Evolutionary conservation across 1,140 invertebrate species (phyloP), one percentile per base, ranked within the genome.

Genomic region (Lasioglossum albipes): DNA sequence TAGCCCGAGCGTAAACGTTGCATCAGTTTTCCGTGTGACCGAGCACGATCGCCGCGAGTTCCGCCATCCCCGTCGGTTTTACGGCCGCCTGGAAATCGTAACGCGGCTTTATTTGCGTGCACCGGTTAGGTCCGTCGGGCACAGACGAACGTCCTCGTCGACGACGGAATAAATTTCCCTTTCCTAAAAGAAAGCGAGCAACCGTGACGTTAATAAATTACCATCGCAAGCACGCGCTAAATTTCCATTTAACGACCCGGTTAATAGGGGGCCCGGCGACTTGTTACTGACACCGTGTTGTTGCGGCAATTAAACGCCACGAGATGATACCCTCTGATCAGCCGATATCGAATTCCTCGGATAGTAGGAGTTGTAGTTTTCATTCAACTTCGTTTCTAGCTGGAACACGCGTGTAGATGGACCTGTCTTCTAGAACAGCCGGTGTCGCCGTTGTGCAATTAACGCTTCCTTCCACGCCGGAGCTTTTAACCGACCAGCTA

Each of bases 241-340:
- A 78, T 78, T 78, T 71, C 67, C 75, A 78, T 78, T 42, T 72
- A 78, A 78, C 76, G 68, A 78, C 42, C 76, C 76, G 68, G 36
- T 78, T 78, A 78, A 78, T 42, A 27, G 59, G 45, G 45, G 16
- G 2, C 57, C 27, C 42, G 22, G 68, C 18, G 59, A 65, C 59
- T 72, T 52, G 76, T 64, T 27, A 64, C 20, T 78, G 64, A 52
- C 76, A 72, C 69, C n/a, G 42, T 64, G 76, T 72, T 52, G 45
- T 45, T 61, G 45, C 76, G 61, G 45, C 76, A 72, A 78, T 78
- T 78, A 78, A 72, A 72, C 57, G 6, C 13, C n/a, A 18, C 36
- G 52, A 45, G 22, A 76, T 68, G 69, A 59, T n/a, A 4, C 75
- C 16, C 31, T 49, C 42, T 42, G 42, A 7, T 2, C 45, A 49